phyloP scores from a whole-genome alignment of 1,140 invertebrate species.

The Formica exsecta region DNA sequence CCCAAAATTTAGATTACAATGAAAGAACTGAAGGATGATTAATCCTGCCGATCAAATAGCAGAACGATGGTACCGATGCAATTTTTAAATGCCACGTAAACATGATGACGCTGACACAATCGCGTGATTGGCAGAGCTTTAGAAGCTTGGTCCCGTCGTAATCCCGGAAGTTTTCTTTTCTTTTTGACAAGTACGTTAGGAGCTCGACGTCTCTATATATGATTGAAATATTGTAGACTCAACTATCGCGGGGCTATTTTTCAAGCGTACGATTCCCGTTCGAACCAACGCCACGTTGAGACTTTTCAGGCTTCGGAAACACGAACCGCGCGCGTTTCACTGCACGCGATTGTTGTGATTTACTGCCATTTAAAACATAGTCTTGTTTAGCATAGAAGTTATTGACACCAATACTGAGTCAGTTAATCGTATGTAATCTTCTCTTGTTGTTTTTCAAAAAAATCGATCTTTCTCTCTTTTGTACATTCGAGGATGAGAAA shows the following conservation, averaged over 20 bases:
- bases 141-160: neutral
- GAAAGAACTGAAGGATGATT: constrained; percentile 51
- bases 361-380: neutral
- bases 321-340: neutral
- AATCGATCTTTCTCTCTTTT: neutral
- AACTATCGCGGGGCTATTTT: constrained; percentile 7
- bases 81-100: constrained; percentile 38
- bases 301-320: neutral
- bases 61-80: neutral
- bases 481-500: neutral
- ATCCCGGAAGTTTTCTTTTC: neutral
- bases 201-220: constrained; percentile 16
- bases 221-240: constrained; percentile 37
- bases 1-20: constrained; percentile 42
- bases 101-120: constrained; percentile 42
- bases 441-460: neutral
- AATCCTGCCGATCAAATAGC: constrained; percentile 40
- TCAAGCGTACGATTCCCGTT: constrained; percentile 16
- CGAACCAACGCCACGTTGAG: neutral
- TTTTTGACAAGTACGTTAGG: constrained; percentile 43
- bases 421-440: neutral
- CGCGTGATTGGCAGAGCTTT: constrained; percentile 54
- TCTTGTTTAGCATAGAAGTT: neutral
- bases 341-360: constrained; percentile 43
- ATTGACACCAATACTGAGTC: constrained; percentile 11